Evolutionary conservation across 2,797 vertebrate species (phyloP).

Genomic region (Sebastes reedi): DNA sequence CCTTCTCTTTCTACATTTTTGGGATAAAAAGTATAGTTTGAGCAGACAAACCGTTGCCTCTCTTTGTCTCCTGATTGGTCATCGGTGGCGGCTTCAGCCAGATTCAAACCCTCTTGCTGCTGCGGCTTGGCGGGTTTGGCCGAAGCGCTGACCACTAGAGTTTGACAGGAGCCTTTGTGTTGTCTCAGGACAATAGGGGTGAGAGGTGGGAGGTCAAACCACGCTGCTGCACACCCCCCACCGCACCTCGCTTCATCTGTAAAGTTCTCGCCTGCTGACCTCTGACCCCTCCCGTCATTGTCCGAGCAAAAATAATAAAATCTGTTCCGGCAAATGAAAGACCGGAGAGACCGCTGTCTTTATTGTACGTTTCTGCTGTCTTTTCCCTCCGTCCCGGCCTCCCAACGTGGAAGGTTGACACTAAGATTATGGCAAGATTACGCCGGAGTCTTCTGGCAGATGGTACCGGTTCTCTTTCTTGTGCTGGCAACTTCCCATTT

Average conservation of each 20-base stretch:
- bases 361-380: conserved; percentile 47
- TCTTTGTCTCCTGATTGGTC: conserved; percentile 41
- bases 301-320: conserved; percentile 82
- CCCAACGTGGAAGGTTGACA: conserved; percentile 52
- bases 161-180: conserved; percentile 78
- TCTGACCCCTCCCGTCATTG: conserved; percentile 79
- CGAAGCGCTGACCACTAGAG: conserved; percentile 69
- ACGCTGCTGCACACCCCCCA: conserved; percentile 55
- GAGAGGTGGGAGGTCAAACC: conserved; percentile 76
- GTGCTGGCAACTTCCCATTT: conserved; percentile 64
- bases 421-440: conserved; percentile 80
- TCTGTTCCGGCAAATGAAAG: conserved; percentile 66
- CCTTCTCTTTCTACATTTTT: background rate
- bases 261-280: conserved; percentile 78
- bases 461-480: conserved; percentile 65
- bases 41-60: background rate
- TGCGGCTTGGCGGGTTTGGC: conserved; percentile 43
- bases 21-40: background rate
- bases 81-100: background rate
- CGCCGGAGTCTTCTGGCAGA: conserved; percentile 71
- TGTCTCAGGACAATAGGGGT: conserved; percentile 72
- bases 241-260: conserved; percentile 59
- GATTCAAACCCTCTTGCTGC: conserved; percentile 36
- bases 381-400: conserved; percentile 37
- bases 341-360: conserved; percentile 38